Evolutionary conservation across 2,797 vertebrate species (phyloP).

Genomic region (Crax fasciolata): DNA sequence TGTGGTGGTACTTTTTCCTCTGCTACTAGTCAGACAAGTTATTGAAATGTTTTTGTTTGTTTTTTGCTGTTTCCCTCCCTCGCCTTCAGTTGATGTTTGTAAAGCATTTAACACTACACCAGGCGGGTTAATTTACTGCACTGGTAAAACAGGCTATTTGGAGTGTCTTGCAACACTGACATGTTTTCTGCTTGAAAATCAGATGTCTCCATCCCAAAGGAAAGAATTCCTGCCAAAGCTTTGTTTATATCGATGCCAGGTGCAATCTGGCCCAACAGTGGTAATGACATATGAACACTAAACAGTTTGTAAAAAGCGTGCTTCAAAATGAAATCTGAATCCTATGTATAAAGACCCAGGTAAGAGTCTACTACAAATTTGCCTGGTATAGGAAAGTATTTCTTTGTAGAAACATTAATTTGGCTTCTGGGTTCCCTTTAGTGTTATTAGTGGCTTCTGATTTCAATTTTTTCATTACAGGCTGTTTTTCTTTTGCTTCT

Average conservation of each 20-base stretch:
- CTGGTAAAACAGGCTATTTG: conserved; percentile 79
- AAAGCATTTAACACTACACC: conserved; percentile 82
- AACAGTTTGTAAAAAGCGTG: conserved; percentile 68
- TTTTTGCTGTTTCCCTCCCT: conserved; percentile 76
- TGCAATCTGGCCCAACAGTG: conserved; percentile 80
- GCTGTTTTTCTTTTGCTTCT: conserved; percentile 62
- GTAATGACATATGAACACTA: conserved; percentile 80
- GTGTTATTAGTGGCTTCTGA: conserved; percentile 65
- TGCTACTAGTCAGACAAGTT: conserved; percentile 51
- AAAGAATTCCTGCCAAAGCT: conserved; percentile 79
- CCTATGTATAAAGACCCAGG: conserved; percentile 64
- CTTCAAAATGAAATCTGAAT: conserved; percentile 74
- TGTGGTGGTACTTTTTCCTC: conserved; percentile 31
- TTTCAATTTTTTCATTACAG: conserved; percentile 46
- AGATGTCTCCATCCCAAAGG: conserved; percentile 82
- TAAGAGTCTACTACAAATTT: conserved; percentile 51
- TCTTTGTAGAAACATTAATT: conserved; percentile 61
- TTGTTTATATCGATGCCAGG: conserved; percentile 81
- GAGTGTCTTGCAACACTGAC: conserved; percentile 78
- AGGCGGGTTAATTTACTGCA: conserved; percentile 82
- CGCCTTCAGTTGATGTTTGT: conserved; percentile 78
- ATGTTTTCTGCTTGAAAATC: conserved; percentile 82
- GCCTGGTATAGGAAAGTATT: conserved; percentile 44
- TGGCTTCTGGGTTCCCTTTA: conserved; percentile 68
- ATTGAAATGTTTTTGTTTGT: conserved; percentile 78